A percentile compares a stretch with the other conserved stretches of the same genome.
Conservation (phyloP, 2,113 vertebrate genomes). For the Mesembrinibis cayennensis region DNA sequence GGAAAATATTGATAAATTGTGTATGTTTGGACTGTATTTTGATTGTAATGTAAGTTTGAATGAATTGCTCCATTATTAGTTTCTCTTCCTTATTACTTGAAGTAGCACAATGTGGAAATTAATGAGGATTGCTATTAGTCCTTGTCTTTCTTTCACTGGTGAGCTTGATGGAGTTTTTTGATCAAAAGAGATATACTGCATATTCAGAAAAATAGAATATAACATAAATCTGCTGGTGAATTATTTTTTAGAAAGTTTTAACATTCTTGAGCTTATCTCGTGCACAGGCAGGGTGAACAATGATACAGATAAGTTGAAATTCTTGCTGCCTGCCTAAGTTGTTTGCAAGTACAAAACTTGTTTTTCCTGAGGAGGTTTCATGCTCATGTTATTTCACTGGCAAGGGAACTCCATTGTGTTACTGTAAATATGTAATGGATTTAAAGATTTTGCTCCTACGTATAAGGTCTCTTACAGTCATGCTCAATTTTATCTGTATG, state of each 20-base stretch:
- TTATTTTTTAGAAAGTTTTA: neutral
- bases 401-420: neutral
- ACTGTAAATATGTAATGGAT: neutral
- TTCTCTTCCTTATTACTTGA: neutral
- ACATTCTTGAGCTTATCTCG: neutral
- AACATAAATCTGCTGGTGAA: neutral
- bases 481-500: neutral
- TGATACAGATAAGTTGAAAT: neutral
- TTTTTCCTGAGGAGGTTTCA: neutral
- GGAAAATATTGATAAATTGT: neutral
- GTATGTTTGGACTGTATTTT: neutral
- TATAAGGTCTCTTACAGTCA: neutral
- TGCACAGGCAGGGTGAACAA: neutral
- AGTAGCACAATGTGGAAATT: neutral
- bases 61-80: neutral
- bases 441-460: neutral
- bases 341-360: neutral
- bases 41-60: neutral
- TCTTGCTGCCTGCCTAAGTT: neutral
- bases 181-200: neutral
- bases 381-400: neutral
- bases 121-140: neutral
- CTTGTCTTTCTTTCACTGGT: neutral
- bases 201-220: neutral
- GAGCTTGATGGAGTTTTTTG: neutral